Percentiles rank a stretch among this genome's conserved stretches.
These are phyloP conservation scores for Diorhabda carinulata DNA, from an alignment of 1,140 invertebrate species.

Conservation along the genomic window DNA sequence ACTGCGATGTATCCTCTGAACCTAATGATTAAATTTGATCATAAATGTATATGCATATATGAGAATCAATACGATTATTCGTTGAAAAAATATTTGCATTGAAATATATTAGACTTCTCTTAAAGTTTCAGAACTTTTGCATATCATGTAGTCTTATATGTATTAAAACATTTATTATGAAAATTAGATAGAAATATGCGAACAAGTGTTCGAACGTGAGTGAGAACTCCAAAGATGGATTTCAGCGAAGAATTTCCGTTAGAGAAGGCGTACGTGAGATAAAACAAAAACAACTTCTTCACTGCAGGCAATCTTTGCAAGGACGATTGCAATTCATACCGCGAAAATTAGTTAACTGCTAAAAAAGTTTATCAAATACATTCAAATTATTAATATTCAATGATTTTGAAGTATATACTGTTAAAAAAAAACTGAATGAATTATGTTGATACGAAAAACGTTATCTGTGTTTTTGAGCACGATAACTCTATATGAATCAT, in stretches of 20 bases:
- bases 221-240: slow-evolving; percentile 38
- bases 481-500: no score
- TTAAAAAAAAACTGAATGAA: no score
- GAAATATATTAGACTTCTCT: no score
- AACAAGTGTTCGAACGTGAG: slow-evolving; percentile 38
- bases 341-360: not conserved
- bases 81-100: no score
- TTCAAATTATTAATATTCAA: no score
- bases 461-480: no score
- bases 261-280: slow-evolving; percentile 46
- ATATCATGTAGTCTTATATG: not conserved
- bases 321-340: slow-evolving; percentile 3
- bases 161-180: slow-evolving; percentile 25
- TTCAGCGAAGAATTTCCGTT: slow-evolving; percentile 28
- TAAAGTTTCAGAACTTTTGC: not conserved
- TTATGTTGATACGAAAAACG: no score
- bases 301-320: slow-evolving; percentile 27
- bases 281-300: slow-evolving; percentile 35
- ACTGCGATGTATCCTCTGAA: no score
- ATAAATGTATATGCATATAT: no score
- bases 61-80: no score
- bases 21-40: no score
- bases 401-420: no score
- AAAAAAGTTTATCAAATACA: not conserved
- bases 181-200: slow-evolving; percentile 41